Evolutionary conservation across 2,113 vertebrate species (phyloP), one percentile per base, ranked within the genome.

Genomic region (Mustela lutreola): DNA sequence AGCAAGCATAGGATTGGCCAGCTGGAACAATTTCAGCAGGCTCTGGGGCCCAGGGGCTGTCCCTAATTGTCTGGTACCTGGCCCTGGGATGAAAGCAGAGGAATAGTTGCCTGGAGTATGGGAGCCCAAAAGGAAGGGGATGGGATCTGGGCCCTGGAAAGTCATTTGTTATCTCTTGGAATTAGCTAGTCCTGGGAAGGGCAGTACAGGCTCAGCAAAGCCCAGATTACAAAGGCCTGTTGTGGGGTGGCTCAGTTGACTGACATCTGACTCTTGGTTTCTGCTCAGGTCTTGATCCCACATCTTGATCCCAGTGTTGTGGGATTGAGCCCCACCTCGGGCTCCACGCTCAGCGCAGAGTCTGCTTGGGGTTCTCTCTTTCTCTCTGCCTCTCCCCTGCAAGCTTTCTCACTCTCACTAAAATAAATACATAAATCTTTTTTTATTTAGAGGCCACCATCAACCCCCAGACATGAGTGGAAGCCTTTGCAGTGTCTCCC

Each of bases 371-470:
- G 18, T 78, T 78, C 75, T 48, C 26, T 78, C 75, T 78, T 15
- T 31, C 15, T 28, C 26, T 48, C 75, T 48, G 26, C 42, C 42
- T 16, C 75, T 48, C 42, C 45, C 26, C 42, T 2, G 1, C 6
- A 2, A 1, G 42, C 42, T 48, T 26, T 18, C 26, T 48, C 0
- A 0, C 24, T 31, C 26, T 48, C 14, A 9, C 4, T 18, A 48
- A 78, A 78, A 31, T 18, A 76, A 76, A 28, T 45, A 28, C 42
- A 76, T 26, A 45, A 42, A 42, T 42, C 7, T 67, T 63, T 73
- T 33, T 67, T 63, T 73, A 42, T 62, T 62, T 26, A 26, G 26
- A 62, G 60, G 24, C 22, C 45, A 39, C 31, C 15, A 26, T 56
- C 63, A 80, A n/a, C n/a, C 48, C 48, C 28, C 33, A 28, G n/a